A percentile compares a stretch with the other conserved stretches of the same genome.
phyloP scores from a whole-genome alignment of 2,888 invertebrate species.

The Sinopyrophorus schimmeli region DNA sequence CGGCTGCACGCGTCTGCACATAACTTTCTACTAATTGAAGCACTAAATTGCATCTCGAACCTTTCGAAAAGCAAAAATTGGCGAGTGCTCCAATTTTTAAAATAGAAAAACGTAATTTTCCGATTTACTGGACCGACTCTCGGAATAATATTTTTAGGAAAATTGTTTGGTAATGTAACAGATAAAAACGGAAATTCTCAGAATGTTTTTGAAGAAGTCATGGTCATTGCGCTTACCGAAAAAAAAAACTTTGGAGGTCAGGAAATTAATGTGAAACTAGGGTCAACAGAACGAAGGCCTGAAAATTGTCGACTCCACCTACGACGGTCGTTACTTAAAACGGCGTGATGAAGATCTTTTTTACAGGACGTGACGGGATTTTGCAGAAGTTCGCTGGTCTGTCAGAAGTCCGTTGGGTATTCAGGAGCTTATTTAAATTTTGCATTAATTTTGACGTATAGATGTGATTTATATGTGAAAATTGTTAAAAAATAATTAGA shows the following conservation, averaged over 20 bases:
- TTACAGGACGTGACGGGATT: not conserved
- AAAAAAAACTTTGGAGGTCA: slow-evolving; percentile 27
- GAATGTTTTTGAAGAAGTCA: slow-evolving; percentile 27
- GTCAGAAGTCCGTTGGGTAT: too few species aligned
- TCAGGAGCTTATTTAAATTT: not conserved
- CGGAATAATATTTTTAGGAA: not conserved
- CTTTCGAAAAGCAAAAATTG: not conserved
- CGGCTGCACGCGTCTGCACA: slow-evolving; percentile 14
- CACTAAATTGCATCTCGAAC: slow-evolving; percentile 1
- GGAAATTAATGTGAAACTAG: slow-evolving; percentile 24
- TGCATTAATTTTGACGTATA: too few species aligned
- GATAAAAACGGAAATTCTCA: slow-evolving; percentile 24
- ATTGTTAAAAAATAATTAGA: too few species aligned
- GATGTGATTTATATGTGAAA: too few species aligned
- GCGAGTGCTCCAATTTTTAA: not conserved
- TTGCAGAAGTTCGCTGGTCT: too few species aligned
- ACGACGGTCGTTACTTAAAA: slow-evolving; percentile 12
- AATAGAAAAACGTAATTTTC: slow-evolving; percentile 1
- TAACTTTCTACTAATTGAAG: slow-evolving; percentile 15
- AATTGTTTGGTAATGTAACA: not conserved
- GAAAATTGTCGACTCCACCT: slow-evolving; percentile 27
- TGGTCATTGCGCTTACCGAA: slow-evolving; percentile 21
- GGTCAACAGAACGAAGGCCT: slow-evolving; percentile 30
- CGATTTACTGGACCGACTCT: too few species aligned
- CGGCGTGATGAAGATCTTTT: slow-evolving; percentile 15